phyloP scores from a whole-genome alignment of 2,888 invertebrate species.

The Hyppa rectilinea region DNA sequence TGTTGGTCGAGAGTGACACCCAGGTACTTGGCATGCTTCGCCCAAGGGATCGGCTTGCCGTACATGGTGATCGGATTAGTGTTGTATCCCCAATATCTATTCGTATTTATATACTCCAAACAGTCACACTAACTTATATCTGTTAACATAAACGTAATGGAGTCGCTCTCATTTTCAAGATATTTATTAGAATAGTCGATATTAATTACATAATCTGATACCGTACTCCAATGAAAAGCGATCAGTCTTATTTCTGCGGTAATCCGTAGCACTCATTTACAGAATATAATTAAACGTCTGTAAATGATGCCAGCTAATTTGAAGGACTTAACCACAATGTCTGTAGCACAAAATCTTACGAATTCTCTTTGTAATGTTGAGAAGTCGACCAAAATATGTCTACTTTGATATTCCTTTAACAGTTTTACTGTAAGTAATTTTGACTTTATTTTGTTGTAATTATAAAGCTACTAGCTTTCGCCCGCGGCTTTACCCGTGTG shows the following conservation, averaged over 20 bases:
- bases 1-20: no score
- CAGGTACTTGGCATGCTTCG: no score
- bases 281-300: constrained; percentile 33
- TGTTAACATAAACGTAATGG: constrained; percentile 2
- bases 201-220: constrained; percentile 19
- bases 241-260: constrained; percentile 12
- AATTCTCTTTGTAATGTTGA: constrained; percentile 50
- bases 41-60: no score
- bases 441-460: constrained; percentile 31
- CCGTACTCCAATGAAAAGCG: constrained; percentile 7
- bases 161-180: constrained; percentile 8
- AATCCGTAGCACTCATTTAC: constrained; percentile 20
- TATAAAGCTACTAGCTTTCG: no score
- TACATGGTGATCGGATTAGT: no score
- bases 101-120: not conserved
- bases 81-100: not conserved
- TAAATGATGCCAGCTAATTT: constrained; percentile 51
- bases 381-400: constrained; percentile 38
- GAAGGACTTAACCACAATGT: constrained; percentile 39
- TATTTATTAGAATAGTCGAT: constrained; percentile 3
- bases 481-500: no score
- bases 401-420: constrained; percentile 35
- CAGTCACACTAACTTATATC: not conserved
- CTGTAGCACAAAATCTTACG: constrained; percentile 33
- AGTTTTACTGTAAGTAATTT: constrained; percentile 29